phyloP scores from a whole-genome alignment of 2,888 invertebrate genomes.

The Diadegma fenestrale region DNA sequence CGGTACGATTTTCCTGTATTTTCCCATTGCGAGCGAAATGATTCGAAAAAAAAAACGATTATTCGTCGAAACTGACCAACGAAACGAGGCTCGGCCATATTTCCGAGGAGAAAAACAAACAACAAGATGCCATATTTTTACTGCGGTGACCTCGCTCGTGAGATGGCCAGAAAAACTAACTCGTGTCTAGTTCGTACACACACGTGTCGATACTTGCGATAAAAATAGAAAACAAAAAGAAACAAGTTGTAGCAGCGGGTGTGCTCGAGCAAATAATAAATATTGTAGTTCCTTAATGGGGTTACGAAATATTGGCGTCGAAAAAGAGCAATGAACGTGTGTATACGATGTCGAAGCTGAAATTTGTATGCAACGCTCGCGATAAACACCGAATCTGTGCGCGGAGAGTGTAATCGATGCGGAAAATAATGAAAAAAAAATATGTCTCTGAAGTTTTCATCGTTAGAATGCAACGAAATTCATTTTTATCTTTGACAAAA shows the following conservation, averaged over 20 bases:
- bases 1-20: neutral
- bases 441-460: too few relatives aligned
- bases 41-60: neutral
- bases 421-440: too few relatives aligned
- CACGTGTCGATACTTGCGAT: conserved; percentile 15
- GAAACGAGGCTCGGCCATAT: neutral
- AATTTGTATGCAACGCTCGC: too few relatives aligned
- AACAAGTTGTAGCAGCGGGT: conserved; percentile 7
- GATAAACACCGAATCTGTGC: too few relatives aligned
- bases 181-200: conserved; percentile 18
- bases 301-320: conserved; percentile 4
- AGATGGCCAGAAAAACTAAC: neutral
- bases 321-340: neutral
- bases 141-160: neutral
- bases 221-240: conserved; percentile 30
- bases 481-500: too few relatives aligned
- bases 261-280: conserved; percentile 71
- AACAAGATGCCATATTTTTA: neutral
- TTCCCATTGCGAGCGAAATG: neutral
- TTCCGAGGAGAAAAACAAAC: neutral
- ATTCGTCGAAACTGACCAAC: neutral
- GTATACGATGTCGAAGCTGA: neutral
- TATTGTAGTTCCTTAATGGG: conserved; percentile 60
- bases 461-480: too few relatives aligned
- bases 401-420: too few relatives aligned